These are phyloP conservation scores for Pardalotus punctatus DNA, from an alignment of 2,113 vertebrate genomes.

Conservation along the genomic window DNA sequence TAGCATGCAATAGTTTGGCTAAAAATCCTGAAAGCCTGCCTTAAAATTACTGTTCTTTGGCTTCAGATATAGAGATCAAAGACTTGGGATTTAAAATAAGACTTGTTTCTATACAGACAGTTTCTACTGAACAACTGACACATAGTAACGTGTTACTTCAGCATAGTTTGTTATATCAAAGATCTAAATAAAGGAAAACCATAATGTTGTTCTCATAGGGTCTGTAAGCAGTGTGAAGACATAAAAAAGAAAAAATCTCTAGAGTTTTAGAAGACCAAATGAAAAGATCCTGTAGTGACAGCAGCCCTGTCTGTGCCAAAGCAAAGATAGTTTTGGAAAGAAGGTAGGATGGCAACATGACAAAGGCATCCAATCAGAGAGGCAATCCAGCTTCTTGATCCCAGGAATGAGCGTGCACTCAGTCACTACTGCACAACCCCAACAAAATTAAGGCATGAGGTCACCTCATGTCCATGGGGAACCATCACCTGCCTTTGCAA, in stretches of 20 bases:
- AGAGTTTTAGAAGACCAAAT: neutral
- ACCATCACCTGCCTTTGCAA: neutral
- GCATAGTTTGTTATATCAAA: conserved; percentile 14
- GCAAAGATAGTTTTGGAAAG: neutral
- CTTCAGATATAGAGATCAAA: conserved; percentile 21
- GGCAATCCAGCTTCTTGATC: neutral
- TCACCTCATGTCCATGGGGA: neutral
- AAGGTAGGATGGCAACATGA: neutral
- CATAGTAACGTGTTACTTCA: neutral
- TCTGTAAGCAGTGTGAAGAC: neutral
- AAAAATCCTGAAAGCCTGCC: neutral
- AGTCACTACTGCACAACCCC: neutral
- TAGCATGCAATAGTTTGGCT: neutral
- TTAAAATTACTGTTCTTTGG: neutral
- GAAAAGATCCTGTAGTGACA: neutral
- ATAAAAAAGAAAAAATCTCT: neutral
- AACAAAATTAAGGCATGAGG: neutral
- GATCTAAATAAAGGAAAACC: conserved; percentile 53
- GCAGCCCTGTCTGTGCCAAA: neutral
- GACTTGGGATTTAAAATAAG: conserved; percentile 28
- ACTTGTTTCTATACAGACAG: neutral
- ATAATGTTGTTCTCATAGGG: neutral
- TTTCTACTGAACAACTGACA: conserved; percentile 26
- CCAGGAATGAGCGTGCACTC: neutral
- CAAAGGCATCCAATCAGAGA: neutral